phyloP scores from a whole-genome alignment of 2,888 invertebrate species.

The Elysia crispata region DNA sequence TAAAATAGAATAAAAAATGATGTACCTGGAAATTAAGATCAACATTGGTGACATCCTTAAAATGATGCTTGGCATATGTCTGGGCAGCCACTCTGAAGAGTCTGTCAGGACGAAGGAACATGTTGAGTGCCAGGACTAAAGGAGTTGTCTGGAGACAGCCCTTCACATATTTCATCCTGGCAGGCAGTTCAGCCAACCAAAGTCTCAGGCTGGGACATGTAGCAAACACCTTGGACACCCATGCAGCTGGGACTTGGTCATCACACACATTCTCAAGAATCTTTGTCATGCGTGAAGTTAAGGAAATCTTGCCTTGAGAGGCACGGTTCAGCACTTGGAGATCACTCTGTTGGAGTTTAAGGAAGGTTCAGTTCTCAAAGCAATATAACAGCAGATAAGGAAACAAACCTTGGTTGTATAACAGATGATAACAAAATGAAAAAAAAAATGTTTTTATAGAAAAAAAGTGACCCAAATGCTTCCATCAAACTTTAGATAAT shows the following conservation, averaged over 20 bases:
- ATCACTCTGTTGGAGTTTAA: slow-evolving; percentile 50
- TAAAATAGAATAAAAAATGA: slow-evolving; percentile 12
- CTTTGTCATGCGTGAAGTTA: slow-evolving; percentile 56
- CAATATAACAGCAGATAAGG: too few relatives aligned
- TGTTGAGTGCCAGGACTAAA: slow-evolving; percentile 61
- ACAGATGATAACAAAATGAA: too few relatives aligned
- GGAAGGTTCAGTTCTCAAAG: too few relatives aligned
- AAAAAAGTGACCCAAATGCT: too few relatives aligned
- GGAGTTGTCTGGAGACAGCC: slow-evolving; percentile 58
- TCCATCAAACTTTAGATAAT: too few relatives aligned
- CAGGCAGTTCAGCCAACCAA: slow-evolving; percentile 64
- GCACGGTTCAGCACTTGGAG: slow-evolving; percentile 58
- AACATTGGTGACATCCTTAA: slow-evolving; percentile 68
- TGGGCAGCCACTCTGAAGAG: slow-evolving; percentile 70
- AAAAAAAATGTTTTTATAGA: too few relatives aligned
- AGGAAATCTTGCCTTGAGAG: slow-evolving; percentile 60
- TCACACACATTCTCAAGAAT: slow-evolving; percentile 63
- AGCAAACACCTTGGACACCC: slow-evolving; percentile 66
- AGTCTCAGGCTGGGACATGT: slow-evolving; percentile 58
- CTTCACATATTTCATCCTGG: slow-evolving; percentile 56
- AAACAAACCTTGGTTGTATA: too few relatives aligned
- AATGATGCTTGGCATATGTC: slow-evolving; percentile 67
- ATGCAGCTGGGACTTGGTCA: slow-evolving; percentile 64
- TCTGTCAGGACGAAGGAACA: slow-evolving; percentile 70
- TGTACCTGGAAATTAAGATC: slow-evolving; percentile 69